Base-by-base conservation (phyloP, 2,113 vertebrate species). In the Xenopus laevis region DNA sequence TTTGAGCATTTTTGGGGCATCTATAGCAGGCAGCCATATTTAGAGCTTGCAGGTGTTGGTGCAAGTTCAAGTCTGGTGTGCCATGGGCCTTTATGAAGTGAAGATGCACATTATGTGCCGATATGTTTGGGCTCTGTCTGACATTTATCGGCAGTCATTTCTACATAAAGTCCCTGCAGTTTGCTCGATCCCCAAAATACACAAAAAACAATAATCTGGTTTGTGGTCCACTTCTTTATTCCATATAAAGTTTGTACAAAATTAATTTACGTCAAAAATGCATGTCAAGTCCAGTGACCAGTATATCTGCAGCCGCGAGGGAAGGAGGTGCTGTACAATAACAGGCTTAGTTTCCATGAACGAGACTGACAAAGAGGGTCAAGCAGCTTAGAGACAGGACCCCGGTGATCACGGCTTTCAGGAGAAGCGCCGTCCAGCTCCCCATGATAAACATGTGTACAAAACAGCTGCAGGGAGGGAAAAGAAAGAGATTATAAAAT, bases 331-430 rank as follows among this genome's bases (percentile, higher is more conserved):
- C 23, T 1, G 23, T 27, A 4, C 23, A 27, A 40, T 57, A 60
- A 50, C 0, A 2, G 10, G 13, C 65, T 88, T 78, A 93, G 86
- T 89, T 88, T 70, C 92, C 91, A 65, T 94, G 94, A 66, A 95
- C 93, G 52, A 96, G 88, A 0, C 91, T 93, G 68, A 97, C 89
- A 57, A 95, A 96, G 47, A 97, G 91, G 33, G 93, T 90, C 68
- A 97, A 85, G 1, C 95, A 94, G 80, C 93, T 93, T 44, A 97
- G 90, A n/a, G 94, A 93, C 81, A 96, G 89, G 78, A 92, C 87
- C 0, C 93, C 93, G 0, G 94, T 96, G 63, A 94, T 85, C 55
- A 94, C 86, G 0, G 93, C 92, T 81, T 95, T 94, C 71, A 95
- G 91, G 82, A 95, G 80, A 71, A 97, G 82, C 1, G 94, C 91